These are phyloP conservation scores for Eublepharis macularius DNA, from an alignment of 2,113 vertebrate genomes.

Conservation along the genomic window DNA sequence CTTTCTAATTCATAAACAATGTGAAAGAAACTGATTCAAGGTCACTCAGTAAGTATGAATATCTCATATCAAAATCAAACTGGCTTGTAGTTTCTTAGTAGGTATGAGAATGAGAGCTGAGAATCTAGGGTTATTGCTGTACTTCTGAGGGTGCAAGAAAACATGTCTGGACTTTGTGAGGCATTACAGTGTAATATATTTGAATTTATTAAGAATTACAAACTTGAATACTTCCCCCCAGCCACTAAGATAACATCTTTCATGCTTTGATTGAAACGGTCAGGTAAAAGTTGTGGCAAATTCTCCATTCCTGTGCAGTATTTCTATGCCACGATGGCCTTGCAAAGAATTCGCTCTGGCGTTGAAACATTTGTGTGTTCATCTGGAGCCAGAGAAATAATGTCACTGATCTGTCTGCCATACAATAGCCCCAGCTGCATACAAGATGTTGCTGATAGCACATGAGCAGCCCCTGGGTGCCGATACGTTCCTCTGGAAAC, in stretches of 20 bases:
- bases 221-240: not conserved
- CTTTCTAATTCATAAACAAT: not conserved
- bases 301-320: fast-evolving
- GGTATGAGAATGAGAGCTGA: not conserved
- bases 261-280: conserved; percentile 4
- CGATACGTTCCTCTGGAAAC: conserved; percentile 36
- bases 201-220: fast-evolving
- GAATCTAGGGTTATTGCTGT: not conserved
- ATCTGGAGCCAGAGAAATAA: conserved; percentile 24
- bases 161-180: not conserved
- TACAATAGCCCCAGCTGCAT: conserved; percentile 6
- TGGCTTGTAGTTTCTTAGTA: not conserved
- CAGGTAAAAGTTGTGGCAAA: not conserved
- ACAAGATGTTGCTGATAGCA: conserved; percentile 14
- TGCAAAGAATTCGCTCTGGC: not conserved
- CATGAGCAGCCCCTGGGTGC: conserved; percentile 6
- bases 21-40: not conserved
- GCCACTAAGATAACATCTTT: not conserved
- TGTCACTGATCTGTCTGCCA: not conserved
- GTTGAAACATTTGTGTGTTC: conserved; percentile 16
- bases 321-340: not conserved
- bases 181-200: not conserved
- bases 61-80: not conserved
- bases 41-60: not conserved
- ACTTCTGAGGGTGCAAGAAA: not conserved